Conservation (phyloP, 37 sponge, comb jelly and placozoan genomes). For the Hormiphora californensis region DNA sequence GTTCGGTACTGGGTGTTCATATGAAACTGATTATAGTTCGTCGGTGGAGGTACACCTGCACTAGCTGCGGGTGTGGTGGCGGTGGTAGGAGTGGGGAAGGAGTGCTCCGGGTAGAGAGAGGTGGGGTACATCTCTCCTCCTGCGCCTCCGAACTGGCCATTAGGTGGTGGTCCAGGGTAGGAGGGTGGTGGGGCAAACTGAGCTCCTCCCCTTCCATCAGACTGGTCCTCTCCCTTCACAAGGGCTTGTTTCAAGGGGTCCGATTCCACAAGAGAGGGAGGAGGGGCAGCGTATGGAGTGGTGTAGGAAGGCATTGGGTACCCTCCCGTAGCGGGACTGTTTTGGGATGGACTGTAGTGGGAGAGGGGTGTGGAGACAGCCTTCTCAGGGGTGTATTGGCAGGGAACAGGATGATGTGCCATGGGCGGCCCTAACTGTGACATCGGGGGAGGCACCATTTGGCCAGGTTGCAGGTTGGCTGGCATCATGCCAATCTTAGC, state of each 20-base stretch:
- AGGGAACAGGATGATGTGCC: neutral
- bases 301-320: too few relatives aligned
- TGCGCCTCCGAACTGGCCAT: too few relatives aligned
- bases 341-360: conserved; percentile 1
- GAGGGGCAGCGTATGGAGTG: neutral
- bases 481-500: conserved; percentile 25
- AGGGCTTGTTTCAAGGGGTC: conserved; percentile 11
- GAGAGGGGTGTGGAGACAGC: conserved; percentile 14
- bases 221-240: neutral
- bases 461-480: neutral
- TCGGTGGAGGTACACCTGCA: neutral
- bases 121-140: conserved; percentile 35
- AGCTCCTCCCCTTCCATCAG: neutral
- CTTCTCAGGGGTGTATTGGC: conserved; percentile 36
- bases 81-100: neutral
- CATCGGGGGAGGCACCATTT: conserved; percentile 5
- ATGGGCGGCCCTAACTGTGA: neutral
- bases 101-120: conserved; percentile 31
- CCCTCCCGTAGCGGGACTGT: neutral
- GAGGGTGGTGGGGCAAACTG: conserved; percentile 1
- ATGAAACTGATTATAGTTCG: conserved; percentile 17
- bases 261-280: neutral
- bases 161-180: neutral
- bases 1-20: conserved; percentile 44
- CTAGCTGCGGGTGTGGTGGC: neutral